Percentiles rank a stretch among this genome's conserved stretches.
These are phyloP conservation scores for Eustalomyia histrio DNA, from an alignment of 2,888 invertebrate species.

Conservation along the genomic window DNA sequence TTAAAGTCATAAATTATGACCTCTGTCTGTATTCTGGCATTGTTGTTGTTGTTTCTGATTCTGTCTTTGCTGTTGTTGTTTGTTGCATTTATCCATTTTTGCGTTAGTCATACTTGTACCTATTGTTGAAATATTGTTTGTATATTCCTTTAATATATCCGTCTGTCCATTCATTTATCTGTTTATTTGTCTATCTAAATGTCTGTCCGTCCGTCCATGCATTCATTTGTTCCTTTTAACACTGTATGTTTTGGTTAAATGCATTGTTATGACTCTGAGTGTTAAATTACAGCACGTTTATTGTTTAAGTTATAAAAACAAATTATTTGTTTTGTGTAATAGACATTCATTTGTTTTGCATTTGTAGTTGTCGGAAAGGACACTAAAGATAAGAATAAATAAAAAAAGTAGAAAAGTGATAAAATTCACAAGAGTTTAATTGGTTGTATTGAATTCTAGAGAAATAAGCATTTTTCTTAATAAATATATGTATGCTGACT, in stretches of 20 bases:
- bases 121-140: conserved; percentile 33
- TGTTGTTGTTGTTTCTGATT: conserved; percentile 5
- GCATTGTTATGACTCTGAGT: conserved; percentile 25
- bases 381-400: background rate
- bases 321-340: conserved; percentile 40
- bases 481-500: no score
- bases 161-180: background rate
- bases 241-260: background rate
- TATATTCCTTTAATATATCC: conserved; percentile 10
- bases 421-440: background rate
- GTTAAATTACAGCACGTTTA: conserved; percentile 55
- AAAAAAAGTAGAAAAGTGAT: background rate
- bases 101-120: background rate
- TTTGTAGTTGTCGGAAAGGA: conserved; percentile 7
- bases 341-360: conserved; percentile 53
- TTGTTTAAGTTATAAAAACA: conserved; percentile 45
- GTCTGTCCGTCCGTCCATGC: background rate
- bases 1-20: conserved; percentile 53
- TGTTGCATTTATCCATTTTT: conserved; percentile 2
- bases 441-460: no score
- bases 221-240: background rate
- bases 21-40: conserved; percentile 18
- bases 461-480: no score
- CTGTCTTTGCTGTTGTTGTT: background rate
- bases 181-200: background rate